Evolutionary conservation across 2,797 vertebrate genomes (phyloP).

Genomic region (Peromyscus attwateri): DNA sequence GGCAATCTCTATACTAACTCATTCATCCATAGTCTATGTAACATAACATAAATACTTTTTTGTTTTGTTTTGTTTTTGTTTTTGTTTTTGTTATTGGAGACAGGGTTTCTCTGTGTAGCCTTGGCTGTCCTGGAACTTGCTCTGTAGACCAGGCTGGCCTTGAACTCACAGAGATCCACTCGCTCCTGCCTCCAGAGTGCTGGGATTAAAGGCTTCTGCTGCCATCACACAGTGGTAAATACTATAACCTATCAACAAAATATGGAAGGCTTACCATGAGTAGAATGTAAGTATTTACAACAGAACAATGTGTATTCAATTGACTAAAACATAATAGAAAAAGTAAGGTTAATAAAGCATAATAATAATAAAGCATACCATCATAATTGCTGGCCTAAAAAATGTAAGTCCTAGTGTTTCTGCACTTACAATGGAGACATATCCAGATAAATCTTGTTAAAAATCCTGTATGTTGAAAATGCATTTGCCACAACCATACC

Average conservation of each 20-base stretch:
- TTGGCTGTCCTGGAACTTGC: background rate
- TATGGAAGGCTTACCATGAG: background rate
- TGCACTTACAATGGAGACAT: background rate
- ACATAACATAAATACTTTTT: conserved; percentile 40
- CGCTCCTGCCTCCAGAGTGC: background rate
- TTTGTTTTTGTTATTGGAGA: background rate
- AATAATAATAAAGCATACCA: background rate
- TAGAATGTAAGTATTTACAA: conserved; percentile 37
- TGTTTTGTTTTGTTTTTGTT: background rate
- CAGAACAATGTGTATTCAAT: background rate
- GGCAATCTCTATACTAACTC: background rate
- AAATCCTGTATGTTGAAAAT: background rate
- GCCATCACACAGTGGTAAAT: background rate
- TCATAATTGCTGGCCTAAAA: conserved; percentile 9
- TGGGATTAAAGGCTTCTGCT: background rate
- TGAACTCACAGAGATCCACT: background rate
- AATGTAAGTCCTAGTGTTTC: background rate
- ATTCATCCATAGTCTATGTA: background rate
- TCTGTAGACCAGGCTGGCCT: background rate
- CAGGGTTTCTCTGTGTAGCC: background rate
- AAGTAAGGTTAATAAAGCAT: background rate
- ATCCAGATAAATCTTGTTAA: background rate
- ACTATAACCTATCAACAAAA: background rate
- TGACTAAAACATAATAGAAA: background rate
- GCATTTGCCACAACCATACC: background rate